A percentile compares a stretch with the other conserved stretches of the same genome.
Conservation (phyloP, 2,797 vertebrate species). For the Mallotus villosus region DNA sequence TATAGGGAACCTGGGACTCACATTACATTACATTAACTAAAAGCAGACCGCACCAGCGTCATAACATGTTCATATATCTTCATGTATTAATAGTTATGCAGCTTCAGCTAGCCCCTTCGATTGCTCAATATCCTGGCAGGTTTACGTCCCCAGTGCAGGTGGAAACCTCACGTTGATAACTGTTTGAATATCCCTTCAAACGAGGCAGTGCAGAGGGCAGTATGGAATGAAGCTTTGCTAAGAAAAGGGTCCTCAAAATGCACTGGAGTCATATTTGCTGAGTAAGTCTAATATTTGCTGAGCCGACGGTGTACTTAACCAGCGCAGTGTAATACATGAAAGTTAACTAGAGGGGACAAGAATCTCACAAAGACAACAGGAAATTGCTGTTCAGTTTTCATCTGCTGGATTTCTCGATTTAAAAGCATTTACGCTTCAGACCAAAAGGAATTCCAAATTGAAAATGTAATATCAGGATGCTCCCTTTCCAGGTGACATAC, state of each 20-base stretch:
- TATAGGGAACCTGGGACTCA: constrained; percentile 3
- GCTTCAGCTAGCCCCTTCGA: background rate
- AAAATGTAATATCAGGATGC: constrained; percentile 61
- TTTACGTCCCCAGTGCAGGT: constrained; percentile 2
- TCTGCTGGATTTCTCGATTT: constrained; percentile 52
- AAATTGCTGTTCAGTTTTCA: constrained; percentile 65
- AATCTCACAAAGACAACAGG: constrained; percentile 64
- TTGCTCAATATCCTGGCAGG: background rate
- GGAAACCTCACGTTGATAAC: background rate
- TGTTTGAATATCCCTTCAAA: constrained; percentile 31
- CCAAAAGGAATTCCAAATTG: constrained; percentile 56
- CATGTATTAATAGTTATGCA: constrained; percentile 13
- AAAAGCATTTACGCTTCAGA: constrained; percentile 63
- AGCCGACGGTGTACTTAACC: constrained; percentile 48
- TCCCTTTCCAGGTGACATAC: constrained; percentile 50
- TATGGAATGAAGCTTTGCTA: background rate
- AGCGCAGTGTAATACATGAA: constrained; percentile 22
- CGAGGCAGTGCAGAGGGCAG: constrained; percentile 15
- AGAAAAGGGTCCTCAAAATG: constrained; percentile 29
- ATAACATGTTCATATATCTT: background rate
- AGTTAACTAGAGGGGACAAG: constrained; percentile 37
- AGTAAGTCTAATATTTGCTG: constrained; percentile 37
- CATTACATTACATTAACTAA: too few relatives aligned
- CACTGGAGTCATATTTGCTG: constrained; percentile 30
- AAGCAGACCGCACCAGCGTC: background rate